Evolutionary conservation across 2,888 invertebrate genomes (phyloP).

Genomic region (Ormia ochracea): DNA sequence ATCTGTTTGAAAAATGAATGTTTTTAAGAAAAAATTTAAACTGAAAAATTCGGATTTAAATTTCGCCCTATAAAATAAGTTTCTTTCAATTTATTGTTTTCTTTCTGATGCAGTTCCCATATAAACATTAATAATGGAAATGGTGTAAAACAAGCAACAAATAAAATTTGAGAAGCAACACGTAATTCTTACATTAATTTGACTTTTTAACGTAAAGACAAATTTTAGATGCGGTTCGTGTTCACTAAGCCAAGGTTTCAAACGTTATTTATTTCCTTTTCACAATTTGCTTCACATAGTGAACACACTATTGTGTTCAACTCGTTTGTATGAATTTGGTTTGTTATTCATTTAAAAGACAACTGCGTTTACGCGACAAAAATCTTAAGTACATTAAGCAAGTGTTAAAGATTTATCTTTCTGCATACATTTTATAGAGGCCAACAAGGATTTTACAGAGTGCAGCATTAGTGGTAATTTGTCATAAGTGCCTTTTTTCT

Average conservation of each 20-base stretch:
- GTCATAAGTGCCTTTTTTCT: conserved; percentile 57
- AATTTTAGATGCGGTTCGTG: conserved; percentile 53
- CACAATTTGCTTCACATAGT: conserved; percentile 49
- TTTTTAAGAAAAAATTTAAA: too few species aligned
- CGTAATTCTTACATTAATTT: conserved; percentile 30
- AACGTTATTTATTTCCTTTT: conserved; percentile 23
- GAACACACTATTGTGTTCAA: conserved; percentile 28
- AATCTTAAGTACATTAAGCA: conserved; percentile 64
- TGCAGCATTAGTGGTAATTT: conserved; percentile 64
- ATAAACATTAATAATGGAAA: not conserved
- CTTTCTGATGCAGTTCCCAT: too few species aligned
- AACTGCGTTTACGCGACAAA: conserved; percentile 63
- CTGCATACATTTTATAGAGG: not conserved
- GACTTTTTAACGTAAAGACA: conserved; percentile 4
- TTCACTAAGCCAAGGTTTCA: conserved; percentile 26
- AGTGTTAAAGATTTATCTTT: conserved; percentile 65
- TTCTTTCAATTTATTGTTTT: too few species aligned
- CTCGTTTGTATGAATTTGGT: too few species aligned
- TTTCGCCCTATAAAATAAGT: too few species aligned
- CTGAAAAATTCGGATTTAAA: too few species aligned
- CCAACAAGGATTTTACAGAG: conserved; percentile 6
- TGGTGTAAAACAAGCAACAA: not conserved
- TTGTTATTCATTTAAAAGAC: conserved; percentile 34
- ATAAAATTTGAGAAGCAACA: conserved; percentile 27
- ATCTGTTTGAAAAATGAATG: too few species aligned